A percentile compares a stretch with the other conserved stretches of the same genome.
Evolutionary conservation across 92 coral and sea anemone species (phyloP).

Genomic region (Epizoanthus ramosus): DNA sequence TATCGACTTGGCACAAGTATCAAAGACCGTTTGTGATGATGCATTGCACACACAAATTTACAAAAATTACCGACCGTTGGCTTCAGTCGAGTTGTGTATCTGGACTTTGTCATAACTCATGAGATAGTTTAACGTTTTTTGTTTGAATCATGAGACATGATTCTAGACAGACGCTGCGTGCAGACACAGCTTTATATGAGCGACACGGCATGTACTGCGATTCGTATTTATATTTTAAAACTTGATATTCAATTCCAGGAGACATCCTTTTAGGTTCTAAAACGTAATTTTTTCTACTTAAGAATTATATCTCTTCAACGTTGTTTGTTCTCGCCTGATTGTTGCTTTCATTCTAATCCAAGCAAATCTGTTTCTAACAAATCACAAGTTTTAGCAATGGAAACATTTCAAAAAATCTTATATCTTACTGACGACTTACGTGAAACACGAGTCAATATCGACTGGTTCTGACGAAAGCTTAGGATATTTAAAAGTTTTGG

Average conservation of each 20-base stretch:
- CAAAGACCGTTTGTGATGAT: not conserved
- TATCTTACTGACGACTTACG: too few relatives aligned
- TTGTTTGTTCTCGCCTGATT: not conserved
- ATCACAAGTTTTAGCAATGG: not conserved
- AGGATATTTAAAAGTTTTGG: too few relatives aligned
- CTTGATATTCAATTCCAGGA: not conserved
- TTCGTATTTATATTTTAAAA: not conserved
- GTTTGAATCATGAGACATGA: not conserved
- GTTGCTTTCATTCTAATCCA: not conserved
- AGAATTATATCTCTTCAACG: not conserved
- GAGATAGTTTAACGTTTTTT: not conserved
- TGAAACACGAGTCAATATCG: not conserved
- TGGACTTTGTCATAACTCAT: not conserved
- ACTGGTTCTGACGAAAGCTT: constrained; percentile 3
- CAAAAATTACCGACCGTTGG: constrained; percentile 10
- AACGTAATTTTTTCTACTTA: not conserved
- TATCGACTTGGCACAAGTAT: not conserved
- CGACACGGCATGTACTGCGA: not conserved
- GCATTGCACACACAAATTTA: not conserved
- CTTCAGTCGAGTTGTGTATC: constrained; percentile 12
- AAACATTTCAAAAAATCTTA: constrained; percentile 5
- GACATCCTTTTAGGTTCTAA: too few relatives aligned
- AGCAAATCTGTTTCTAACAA: not conserved
- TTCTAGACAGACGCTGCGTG: constrained; percentile 24
- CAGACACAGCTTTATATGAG: not conserved